These are phyloP conservation scores for Tadarida brasiliensis DNA, from an alignment of 2,797 vertebrate species.

Conservation along the genomic window DNA sequence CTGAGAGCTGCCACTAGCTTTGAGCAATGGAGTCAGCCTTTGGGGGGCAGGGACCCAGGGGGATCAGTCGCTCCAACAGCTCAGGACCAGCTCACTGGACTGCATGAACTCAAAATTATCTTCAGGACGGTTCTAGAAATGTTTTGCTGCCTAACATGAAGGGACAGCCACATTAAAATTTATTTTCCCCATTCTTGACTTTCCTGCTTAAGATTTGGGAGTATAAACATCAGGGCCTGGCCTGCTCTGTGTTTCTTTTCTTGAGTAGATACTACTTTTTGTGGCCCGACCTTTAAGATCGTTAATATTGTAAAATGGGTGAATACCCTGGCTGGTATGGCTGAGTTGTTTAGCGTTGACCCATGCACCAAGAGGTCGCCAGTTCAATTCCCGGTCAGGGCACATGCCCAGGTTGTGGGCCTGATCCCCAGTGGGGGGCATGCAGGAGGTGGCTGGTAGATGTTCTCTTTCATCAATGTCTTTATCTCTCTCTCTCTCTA, in stretches of 20 bases:
- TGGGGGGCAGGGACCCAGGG: neutral
- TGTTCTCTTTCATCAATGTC: too few species aligned
- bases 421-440: too few species aligned
- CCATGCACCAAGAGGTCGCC: too few species aligned
- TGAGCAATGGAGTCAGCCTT: neutral
- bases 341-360: too few species aligned
- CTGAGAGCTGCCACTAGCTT: neutral
- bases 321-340: neutral
- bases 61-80: neutral
- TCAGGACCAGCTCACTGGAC: neutral
- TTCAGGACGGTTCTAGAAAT: neutral
- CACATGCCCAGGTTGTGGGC: too few species aligned
- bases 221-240: neutral
- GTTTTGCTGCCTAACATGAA: neutral
- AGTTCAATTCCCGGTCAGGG: too few species aligned
- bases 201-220: slow-evolving; percentile 24
- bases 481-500: too few species aligned
- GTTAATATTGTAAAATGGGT: neutral
- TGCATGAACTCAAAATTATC: neutral
- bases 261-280: neutral
- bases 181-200: slow-evolving; percentile 20
- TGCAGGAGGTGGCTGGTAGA: too few species aligned
- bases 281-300: neutral
- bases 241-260: neutral
- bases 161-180: neutral